A percentile compares a stretch with the other conserved stretches of the same genome.
Evolutionary conservation across 2,888 invertebrate genomes (phyloP).

Genomic region (Ornithoptera priamus): DNA sequence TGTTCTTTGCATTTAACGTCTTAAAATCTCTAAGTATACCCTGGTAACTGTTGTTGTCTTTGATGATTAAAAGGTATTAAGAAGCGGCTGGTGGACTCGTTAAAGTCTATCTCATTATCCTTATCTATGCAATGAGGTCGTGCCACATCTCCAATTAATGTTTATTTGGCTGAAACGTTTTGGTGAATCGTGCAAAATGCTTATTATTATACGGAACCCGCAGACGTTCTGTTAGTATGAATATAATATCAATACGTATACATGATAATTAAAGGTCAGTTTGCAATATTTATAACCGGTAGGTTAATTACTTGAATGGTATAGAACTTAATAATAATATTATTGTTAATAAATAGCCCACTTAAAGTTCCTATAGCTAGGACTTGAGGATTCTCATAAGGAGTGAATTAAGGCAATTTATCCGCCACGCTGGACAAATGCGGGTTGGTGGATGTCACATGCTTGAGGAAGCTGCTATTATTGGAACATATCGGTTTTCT

Average conservation of each 20-base stretch:
- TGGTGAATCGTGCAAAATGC: neutral
- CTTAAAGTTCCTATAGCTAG: too few species aligned
- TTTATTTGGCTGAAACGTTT: slow-evolving; percentile 16
- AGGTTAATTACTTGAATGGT: neutral
- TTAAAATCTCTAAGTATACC: too few species aligned
- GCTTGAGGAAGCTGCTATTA: too few species aligned
- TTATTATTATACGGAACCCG: neutral
- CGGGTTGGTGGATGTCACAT: too few species aligned
- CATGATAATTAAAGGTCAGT: neutral
- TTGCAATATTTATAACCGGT: neutral
- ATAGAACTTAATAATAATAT: too few species aligned
- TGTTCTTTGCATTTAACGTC: neutral
- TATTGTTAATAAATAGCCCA: too few species aligned
- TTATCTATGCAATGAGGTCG: slow-evolving; percentile 26
- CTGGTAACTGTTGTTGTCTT: too few species aligned
- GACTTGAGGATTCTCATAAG: too few species aligned
- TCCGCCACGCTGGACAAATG: too few species aligned
- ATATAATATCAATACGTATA: neutral
- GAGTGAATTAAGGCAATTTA: too few species aligned
- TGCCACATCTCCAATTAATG: slow-evolving; percentile 1
- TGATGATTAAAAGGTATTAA: slow-evolving; percentile 11
- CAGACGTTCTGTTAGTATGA: neutral
- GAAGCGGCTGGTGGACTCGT: slow-evolving; percentile 9
- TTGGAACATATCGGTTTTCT: too few species aligned
- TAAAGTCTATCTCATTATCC: slow-evolving; percentile 19